These are phyloP conservation scores for Dermatemys mawii DNA, from an alignment of 2,113 vertebrate genomes.

Conservation along the genomic window DNA sequence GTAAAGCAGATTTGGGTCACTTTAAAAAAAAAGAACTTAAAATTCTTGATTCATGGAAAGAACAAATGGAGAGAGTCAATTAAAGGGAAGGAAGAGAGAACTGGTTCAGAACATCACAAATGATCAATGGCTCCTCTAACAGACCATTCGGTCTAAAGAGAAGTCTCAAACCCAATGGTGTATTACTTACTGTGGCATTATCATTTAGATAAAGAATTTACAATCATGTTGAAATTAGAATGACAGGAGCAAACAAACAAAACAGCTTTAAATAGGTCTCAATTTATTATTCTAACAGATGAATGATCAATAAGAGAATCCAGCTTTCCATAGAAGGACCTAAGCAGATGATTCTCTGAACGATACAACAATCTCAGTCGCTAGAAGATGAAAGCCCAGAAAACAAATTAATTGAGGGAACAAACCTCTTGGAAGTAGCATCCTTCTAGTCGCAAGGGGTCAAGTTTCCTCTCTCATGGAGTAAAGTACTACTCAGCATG, in stretches of 20 bases:
- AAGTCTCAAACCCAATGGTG: neutral
- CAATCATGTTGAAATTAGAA: neutral
- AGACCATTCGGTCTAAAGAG: neutral
- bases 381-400: neutral
- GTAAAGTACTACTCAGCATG: too few relatives aligned
- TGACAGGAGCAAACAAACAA: neutral
- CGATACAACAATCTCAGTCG: neutral
- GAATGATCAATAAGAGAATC: neutral
- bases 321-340: fast-evolving
- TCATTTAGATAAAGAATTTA: neutral
- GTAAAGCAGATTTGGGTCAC: neutral
- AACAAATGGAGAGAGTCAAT: neutral
- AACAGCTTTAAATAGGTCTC: neutral
- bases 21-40: neutral
- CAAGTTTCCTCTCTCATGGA: too few relatives aligned
- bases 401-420: neutral
- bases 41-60: too few relatives aligned
- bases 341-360: neutral
- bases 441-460: neutral
- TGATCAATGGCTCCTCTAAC: neutral
- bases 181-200: neutral
- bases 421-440: neutral
- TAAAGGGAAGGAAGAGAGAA: neutral
- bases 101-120: neutral
- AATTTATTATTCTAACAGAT: neutral